Evolutionary conservation across 2,113 vertebrate species (phyloP), one percentile per base, ranked within the genome.

Genomic region (Semnornis frantzii): DNA sequence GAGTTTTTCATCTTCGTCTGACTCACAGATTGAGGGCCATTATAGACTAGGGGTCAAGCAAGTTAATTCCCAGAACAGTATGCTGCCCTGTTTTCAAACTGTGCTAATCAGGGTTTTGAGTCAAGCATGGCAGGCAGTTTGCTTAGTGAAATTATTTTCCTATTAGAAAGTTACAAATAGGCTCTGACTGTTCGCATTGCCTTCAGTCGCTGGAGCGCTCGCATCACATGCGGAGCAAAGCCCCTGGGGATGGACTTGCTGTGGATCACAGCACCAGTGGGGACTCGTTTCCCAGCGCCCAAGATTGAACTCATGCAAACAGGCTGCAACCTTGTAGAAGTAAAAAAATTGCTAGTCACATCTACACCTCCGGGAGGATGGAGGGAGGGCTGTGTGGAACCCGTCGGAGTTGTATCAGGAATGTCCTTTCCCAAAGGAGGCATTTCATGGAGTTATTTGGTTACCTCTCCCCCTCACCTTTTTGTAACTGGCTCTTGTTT

Each of bases 401-500:
- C 46, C 9, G 19, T 86, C 69, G 0, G 23, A 84, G 81, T 78
- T n/a, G 58, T 52, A 85, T 39, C 1, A 0, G 31, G 50, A n/a
- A 42, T 33, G 82, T 76, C 75, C 59, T 91, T 96, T 91, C 93
- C 84, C 64, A 20, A 54, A 90, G 52, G 95, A 91, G 89, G 64
- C 42, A 12, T 97, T 95, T 90, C 73, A 79, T 87, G 75, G 82
- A 73, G 84, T 94, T 93, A 66, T 16, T 92, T 7, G 21, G 81
- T 92, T 94, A 92, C 95, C 57, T 94, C 91, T 95, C 91, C 79
- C 75, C 92, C 85, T 95, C 86, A 82, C 88, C 88, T 95, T 89
- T 63, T 44, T 90, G 93, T 91, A 96, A 96, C 82, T 89, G 95
- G 92, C 84, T 91, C 94, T 83, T 97, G 96, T 97, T 97, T 97